Conservation (phyloP, 1,140 invertebrate genomes). For the Leptinotarsa lineolata region DNA sequence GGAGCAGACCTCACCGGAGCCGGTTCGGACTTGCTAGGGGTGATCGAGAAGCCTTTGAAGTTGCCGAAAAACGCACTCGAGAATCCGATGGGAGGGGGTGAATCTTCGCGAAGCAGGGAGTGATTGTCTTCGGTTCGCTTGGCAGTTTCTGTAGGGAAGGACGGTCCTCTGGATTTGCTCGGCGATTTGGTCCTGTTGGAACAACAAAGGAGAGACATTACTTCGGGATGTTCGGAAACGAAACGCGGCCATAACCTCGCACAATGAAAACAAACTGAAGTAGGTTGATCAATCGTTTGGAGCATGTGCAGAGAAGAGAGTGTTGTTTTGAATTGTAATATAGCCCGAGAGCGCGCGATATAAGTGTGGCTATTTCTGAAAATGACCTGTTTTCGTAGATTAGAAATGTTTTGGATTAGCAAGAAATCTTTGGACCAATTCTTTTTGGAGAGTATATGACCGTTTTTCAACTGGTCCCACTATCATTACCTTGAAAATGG, state of each 20-base stretch:
- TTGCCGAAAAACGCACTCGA: slow-evolving; percentile 76
- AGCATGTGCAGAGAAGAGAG: slow-evolving; percentile 20
- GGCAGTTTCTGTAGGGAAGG: slow-evolving; percentile 60
- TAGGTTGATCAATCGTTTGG: slow-evolving; percentile 16
- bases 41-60: slow-evolving; percentile 81
- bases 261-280: slow-evolving; percentile 15
- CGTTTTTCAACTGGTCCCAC: too few species aligned
- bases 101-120: slow-evolving; percentile 54
- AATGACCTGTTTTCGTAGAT: too few species aligned
- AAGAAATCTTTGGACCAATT: too few species aligned
- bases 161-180: slow-evolving; percentile 60
- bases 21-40: slow-evolving; percentile 63
- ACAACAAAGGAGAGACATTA: slow-evolving; percentile 33
- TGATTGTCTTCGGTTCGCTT: slow-evolving; percentile 61
- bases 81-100: slow-evolving; percentile 46
- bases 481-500: too few species aligned
- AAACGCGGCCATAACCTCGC: slow-evolving; percentile 11
- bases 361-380: too few species aligned
- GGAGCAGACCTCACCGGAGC: slow-evolving; percentile 58
- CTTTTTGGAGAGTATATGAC: too few species aligned
- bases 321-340: background rate
- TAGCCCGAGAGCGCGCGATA: too few species aligned
- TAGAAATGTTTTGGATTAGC: too few species aligned
- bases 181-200: slow-evolving; percentile 54
- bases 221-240: background rate